Percentiles rank a stretch among this genome's conserved stretches.
Conservation (phyloP, 2,797 vertebrate species). For the Enteromius anoplus region DNA sequence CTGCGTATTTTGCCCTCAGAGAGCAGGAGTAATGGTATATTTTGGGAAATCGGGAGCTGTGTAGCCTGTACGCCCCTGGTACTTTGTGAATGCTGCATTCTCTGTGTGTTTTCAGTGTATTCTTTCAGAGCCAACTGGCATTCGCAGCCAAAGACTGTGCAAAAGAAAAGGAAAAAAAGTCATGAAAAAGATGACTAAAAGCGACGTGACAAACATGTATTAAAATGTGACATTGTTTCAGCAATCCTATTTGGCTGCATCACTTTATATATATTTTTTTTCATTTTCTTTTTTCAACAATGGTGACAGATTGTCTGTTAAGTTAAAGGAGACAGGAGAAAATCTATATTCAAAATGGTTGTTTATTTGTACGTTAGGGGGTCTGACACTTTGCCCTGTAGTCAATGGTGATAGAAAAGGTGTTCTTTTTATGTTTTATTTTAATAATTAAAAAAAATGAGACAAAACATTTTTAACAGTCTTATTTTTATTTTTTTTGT, state of each 20-base stretch:
- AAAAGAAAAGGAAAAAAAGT: constrained; percentile 59
- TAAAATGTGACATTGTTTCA: constrained; percentile 82
- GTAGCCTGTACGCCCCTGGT: constrained; percentile 73
- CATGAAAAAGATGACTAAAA: constrained; percentile 60
- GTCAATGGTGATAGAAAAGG: constrained; percentile 83
- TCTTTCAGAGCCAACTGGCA: constrained; percentile 81
- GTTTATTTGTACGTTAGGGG: constrained; percentile 83
- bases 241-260: constrained; percentile 75
- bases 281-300: constrained; percentile 68
- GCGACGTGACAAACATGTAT: constrained; percentile 69
- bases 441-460: constrained; percentile 77
- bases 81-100: constrained; percentile 78
- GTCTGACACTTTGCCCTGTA: constrained; percentile 83
- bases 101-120: constrained; percentile 81
- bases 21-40: constrained; percentile 50
- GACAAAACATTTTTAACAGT: constrained; percentile 73
- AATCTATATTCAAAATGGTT: constrained; percentile 80
- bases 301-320: constrained; percentile 85
- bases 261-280: constrained; percentile 61
- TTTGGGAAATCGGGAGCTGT: constrained; percentile 59
- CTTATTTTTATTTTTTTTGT: constrained; percentile 64
- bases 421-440: constrained; percentile 83
- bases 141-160: constrained; percentile 78
- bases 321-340: constrained; percentile 80
- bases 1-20: constrained; percentile 24